phyloP scores from a whole-genome alignment of 1,140 invertebrate genomes.

The Drosophila sp. region DNA sequence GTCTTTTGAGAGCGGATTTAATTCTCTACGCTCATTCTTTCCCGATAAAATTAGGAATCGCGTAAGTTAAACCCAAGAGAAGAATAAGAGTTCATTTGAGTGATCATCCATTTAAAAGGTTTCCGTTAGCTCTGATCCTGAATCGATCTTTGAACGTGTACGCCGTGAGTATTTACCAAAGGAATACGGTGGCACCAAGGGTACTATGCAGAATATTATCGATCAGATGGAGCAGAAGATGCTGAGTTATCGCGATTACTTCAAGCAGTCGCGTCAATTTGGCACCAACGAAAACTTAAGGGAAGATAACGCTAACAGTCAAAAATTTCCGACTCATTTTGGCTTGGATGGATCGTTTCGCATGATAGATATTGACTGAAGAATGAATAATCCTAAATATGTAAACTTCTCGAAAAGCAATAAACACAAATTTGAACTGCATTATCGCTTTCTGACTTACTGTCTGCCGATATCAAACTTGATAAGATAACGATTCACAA shows the following conservation, averaged over 20 bases:
- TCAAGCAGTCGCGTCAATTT: conserved; percentile 85
- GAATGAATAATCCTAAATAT: not conserved
- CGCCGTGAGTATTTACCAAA: conserved; percentile 85
- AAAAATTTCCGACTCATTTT: conserved; percentile 85
- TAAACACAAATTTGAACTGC: conserved; percentile 49
- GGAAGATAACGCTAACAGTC: conserved; percentile 71
- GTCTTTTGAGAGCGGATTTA: conserved; percentile 85
- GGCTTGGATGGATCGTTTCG: conserved; percentile 87
- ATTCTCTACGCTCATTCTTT: conserved; percentile 84
- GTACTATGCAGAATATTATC: conserved; percentile 84
- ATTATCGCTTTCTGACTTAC: conserved; percentile 12
- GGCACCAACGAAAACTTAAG: conserved; percentile 86
- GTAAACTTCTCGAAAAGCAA: conserved; percentile 25
- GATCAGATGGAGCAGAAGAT: conserved; percentile 86
- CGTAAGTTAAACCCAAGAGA: conserved; percentile 23
- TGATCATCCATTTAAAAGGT: conserved; percentile 29
- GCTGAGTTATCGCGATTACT: conserved; percentile 84
- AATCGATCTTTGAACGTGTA: conserved; percentile 84
- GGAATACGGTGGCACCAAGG: conserved; percentile 86
- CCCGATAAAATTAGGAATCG: conserved; percentile 55
- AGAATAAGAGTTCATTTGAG: not conserved
- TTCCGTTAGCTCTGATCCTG: conserved; percentile 54
- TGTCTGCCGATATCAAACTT: conserved; percentile 1
- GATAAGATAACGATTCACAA: not conserved
- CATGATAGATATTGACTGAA: conserved; percentile 72